Evolutionary conservation across 2,888 invertebrate species (phyloP), one percentile per base, ranked within the genome.

Genomic region (Erebia aethiops): DNA sequence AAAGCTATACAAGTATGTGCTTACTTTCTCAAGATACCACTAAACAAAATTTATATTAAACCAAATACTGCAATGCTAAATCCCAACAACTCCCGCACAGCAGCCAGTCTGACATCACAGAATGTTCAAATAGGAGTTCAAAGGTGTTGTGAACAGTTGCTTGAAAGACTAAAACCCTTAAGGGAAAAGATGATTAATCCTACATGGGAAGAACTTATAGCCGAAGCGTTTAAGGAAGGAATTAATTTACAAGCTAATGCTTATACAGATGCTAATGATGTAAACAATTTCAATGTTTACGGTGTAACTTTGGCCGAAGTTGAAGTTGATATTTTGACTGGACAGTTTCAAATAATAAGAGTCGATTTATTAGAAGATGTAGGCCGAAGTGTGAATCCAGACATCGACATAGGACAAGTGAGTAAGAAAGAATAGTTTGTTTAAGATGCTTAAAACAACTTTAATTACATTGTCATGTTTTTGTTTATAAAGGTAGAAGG

Each of bases 1-100:
- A 97, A 96, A 93, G 95, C 94, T 0, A 94, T 95, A 1, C 97
- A 97, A 91, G 95, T 96, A 0, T 95, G 94, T 64, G 97, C 97
- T 0, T 94, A 95, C 77, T 91, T 94, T 1, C 84, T 97, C 14
- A 95, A 95, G 7, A 94, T 97, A 71, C 94, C 95, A 0, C 71
- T 96, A 57, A 92, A 94, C 0, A 88, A 94, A 82, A 88, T 97
- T 9, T 89, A 87, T 18, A 91, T 96, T 0, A 95, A 95, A 81
- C 92, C 95, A 4, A 91, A 89, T 14, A 93, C 94, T 74, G 94
- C 88, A 71, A 81, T 94, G 21, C 85, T 90, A 4, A 82, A 93
- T 9, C 94, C 95, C 0, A 96, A 96, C 79, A 89, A 92, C 68
- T 78, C 80, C 0, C 82, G 88, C 1, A 94, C 95, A 11, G 96